Conservation (phyloP, 2,797 vertebrate genomes). For the Enteromius anoplus region DNA sequence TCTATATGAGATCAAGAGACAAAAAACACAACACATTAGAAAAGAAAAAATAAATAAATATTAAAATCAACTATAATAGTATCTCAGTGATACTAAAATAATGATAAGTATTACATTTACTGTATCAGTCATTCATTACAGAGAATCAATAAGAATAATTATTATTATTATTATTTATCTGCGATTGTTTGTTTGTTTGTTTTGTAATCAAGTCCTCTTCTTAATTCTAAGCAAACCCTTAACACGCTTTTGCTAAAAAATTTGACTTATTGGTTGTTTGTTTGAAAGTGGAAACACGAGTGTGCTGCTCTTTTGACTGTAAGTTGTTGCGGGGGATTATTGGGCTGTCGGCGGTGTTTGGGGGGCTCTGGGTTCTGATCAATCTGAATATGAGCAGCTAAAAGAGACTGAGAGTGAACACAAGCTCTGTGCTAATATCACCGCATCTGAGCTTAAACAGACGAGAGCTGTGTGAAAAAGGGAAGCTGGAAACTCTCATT, state of each 20-base stretch:
- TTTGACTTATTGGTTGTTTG: too few species aligned
- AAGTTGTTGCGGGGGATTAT: background rate
- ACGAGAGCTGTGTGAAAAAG: conserved; percentile 73
- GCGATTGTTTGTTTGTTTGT: too few species aligned
- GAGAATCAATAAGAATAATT: too few species aligned
- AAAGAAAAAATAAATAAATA: background rate
- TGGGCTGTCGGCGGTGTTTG: background rate
- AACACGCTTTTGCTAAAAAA: background rate
- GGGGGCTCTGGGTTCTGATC: background rate
- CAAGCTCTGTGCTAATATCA: conserved; percentile 40
- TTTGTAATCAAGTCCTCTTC: background rate
- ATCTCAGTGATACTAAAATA: background rate
- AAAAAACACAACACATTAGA: background rate
- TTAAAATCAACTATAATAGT: background rate
- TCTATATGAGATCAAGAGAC: background rate
- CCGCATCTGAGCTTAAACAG: conserved; percentile 60
- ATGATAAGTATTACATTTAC: too few species aligned
- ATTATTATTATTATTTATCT: too few species aligned
- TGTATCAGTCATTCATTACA: too few species aligned
- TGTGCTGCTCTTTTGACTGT: background rate
- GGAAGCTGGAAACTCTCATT: conserved; percentile 78
- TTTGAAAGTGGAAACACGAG: background rate
- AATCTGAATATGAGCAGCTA: background rate
- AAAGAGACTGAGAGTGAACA: conserved; percentile 20
- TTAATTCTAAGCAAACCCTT: background rate